Evolutionary conservation across 2,888 invertebrate genomes (phyloP).

Genomic region (Xylocampa areola): DNA sequence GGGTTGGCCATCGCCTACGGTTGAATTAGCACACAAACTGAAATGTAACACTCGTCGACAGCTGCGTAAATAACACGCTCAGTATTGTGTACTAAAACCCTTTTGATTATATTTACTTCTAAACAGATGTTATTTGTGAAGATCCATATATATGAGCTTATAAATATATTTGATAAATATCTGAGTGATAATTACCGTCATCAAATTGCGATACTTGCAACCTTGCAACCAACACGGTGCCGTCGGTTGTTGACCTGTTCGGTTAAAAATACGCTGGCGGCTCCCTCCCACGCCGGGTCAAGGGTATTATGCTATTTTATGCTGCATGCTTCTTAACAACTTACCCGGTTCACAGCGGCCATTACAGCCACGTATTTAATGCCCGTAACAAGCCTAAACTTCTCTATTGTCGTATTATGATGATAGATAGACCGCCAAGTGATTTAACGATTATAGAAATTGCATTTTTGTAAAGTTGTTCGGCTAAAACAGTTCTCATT

Average conservation of each 20-base stretch:
- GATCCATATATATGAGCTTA: background rate
- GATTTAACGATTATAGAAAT: conserved; percentile 31
- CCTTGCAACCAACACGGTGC: conserved; percentile 65
- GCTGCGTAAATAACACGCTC: conserved; percentile 62
- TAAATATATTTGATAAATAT: conserved; percentile 43
- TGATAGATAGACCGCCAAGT: conserved; percentile 34
- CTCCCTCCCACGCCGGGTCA: conserved; percentile 82
- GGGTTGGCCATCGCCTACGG: conserved; percentile 53
- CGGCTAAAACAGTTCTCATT: too few species aligned
- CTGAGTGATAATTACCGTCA: conserved; percentile 53
- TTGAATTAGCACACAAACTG: conserved; percentile 66
- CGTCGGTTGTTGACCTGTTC: conserved; percentile 77
- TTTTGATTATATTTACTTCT: conserved; percentile 24
- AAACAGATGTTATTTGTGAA: conserved; percentile 27
- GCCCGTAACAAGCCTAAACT: conserved; percentile 27
- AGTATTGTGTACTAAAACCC: conserved; percentile 24
- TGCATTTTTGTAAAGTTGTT: background rate
- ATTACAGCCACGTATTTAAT: conserved; percentile 37
- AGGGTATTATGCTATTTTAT: conserved; percentile 72
- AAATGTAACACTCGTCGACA: conserved; percentile 55
- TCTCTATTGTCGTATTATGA: conserved; percentile 30
- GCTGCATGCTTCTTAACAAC: conserved; percentile 59
- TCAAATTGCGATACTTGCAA: conserved; percentile 58
- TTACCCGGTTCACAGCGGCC: conserved; percentile 37
- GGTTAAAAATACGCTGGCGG: conserved; percentile 78